A percentile compares a stretch with the other conserved stretches of the same genome.
Conservation (phyloP, 2,888 invertebrate genomes). For the Alentia gelatinosa region DNA sequence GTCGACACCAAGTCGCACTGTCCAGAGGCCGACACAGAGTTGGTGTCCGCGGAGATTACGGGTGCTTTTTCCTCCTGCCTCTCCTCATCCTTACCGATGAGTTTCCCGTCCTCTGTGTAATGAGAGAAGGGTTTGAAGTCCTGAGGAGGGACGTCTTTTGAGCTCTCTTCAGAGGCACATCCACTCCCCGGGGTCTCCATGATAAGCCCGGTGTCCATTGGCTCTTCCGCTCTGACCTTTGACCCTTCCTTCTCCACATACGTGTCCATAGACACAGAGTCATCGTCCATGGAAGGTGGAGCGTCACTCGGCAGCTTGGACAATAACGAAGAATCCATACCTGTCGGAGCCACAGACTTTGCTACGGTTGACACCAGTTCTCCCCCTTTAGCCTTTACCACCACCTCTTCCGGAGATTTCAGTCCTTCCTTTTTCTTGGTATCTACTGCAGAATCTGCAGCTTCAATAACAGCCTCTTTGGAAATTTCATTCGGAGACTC, state of each 20-base stretch:
- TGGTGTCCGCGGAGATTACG: background rate
- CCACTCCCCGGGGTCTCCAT: background rate
- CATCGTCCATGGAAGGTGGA: conserved; percentile 28
- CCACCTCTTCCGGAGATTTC: no score
- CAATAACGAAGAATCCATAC: no score
- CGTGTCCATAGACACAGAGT: background rate
- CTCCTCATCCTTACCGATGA: background rate
- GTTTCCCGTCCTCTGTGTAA: conserved; percentile 3
- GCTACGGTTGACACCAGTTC: no score
- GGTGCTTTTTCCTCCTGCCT: background rate
- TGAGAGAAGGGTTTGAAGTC: conserved; percentile 43
- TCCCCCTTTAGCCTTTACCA: no score
- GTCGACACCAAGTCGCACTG: background rate
- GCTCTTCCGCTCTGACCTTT: background rate
- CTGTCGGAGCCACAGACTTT: no score
- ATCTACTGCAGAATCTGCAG: no score
- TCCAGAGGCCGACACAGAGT: background rate
- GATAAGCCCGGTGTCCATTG: background rate
- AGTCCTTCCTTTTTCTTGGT: no score
- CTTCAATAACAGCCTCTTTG: no score
- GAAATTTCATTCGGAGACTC: no score
- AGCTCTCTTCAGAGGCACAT: background rate
- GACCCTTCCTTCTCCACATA: background rate
- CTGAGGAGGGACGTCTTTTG: background rate
- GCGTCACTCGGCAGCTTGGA: background rate